Base-by-base conservation (phyloP, 2,797 vertebrate genomes). In the Tenualosa ilisha region DNA sequence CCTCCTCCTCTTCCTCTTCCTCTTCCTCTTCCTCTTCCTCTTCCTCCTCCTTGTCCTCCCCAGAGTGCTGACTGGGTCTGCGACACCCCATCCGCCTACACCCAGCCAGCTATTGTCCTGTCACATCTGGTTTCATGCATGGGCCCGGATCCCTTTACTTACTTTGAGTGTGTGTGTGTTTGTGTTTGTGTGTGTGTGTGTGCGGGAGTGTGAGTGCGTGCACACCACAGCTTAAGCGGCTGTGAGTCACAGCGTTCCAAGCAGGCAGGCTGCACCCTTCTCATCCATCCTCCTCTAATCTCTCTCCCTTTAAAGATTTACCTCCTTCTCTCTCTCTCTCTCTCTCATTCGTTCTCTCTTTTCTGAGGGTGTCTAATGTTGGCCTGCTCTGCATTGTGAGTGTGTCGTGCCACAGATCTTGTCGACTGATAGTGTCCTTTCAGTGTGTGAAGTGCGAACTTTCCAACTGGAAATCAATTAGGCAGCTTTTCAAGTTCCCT, bases 61-160 rank as follows among this genome's bases (percentile, higher is more conserved):
- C 26, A 31, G 26, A 40, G 26, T 40, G 68, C 40, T 56, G 81
- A 53, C 51, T 46, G 22, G 68, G 81, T 53, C 56, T 81, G 75
- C 65, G 56, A 81, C 59, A 81, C 17, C 68, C 37, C 59, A 81
- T 37, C 68, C 68, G 31, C 68, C 68, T 22, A 13, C 17, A 40
- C 68, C 68, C 15, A 37, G 37, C 68, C 37, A 75, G 26, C 75
- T 83, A 56, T 87, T 88, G 68, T 91, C 86, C 86, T 83, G 63
- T 83, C 85, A 68, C 81, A 88, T 88, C 85, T 12, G n/a, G 65
- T 2, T 85, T 89, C 85, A 88, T 37, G 20, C 65, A 75, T 63
- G 65, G 63, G 82, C 43, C 22, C 26, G 82, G 82, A 81, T 81
- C 54, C 53, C 82, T 87, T 82, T 68, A 43, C 49, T 63, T 65